Conservation (phyloP, 2,113 vertebrate species). For the Amia ocellicauda region DNA sequence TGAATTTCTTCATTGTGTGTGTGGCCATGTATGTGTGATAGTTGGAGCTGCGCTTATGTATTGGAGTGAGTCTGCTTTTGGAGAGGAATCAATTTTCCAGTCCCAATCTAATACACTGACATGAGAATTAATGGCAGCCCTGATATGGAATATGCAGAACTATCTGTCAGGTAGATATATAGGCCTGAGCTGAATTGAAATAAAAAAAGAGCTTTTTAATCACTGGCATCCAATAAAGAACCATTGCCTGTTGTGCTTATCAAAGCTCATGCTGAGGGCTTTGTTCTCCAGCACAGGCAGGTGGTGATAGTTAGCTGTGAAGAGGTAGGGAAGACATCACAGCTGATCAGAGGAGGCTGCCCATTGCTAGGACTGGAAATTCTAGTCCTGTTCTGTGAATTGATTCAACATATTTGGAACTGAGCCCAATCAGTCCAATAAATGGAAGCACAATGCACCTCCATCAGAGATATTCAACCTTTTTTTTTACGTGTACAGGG, state of each 20-base stretch:
- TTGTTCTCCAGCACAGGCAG: neutral
- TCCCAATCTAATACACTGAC: constrained; percentile 50
- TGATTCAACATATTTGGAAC: too few species aligned
- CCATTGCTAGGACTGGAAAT: too few species aligned
- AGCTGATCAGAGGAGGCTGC: too few species aligned
- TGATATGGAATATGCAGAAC: constrained; percentile 54
- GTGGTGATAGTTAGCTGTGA: neutral
- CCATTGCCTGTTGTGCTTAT: neutral
- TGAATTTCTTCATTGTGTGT: too few species aligned
- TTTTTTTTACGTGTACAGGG: too few species aligned
- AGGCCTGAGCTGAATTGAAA: constrained; percentile 46
- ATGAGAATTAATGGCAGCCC: constrained; percentile 53
- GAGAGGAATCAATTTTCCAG: constrained; percentile 36
- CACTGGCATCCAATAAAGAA: constrained; percentile 33
- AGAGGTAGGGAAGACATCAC: neutral
- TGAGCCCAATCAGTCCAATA: too few species aligned
- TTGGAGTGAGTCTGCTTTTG: neutral
- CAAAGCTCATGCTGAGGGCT: neutral
- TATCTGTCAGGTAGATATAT: constrained; percentile 53
- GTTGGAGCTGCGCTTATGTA: too few species aligned
- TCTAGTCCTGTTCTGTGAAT: too few species aligned
- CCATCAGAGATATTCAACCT: too few species aligned
- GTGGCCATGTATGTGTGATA: too few species aligned
- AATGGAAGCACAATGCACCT: too few species aligned
- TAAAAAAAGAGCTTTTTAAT: constrained; percentile 53